These are phyloP conservation scores for Lordiphosa mommai DNA, from an alignment of 1,140 invertebrate genomes.

Conservation along the genomic window DNA sequence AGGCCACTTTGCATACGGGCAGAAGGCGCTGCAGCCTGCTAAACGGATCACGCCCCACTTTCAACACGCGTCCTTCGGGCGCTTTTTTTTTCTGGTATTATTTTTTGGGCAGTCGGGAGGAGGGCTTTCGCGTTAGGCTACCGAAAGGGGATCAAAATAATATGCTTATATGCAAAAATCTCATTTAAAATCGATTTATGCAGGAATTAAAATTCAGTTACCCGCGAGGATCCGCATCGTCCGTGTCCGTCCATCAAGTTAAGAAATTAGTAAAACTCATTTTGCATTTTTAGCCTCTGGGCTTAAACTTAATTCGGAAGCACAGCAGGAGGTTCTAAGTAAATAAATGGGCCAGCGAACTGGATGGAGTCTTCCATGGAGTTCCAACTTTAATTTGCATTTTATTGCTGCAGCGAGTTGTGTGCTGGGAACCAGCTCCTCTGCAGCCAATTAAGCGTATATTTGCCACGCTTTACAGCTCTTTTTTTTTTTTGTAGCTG, in stretches of 20 bases:
- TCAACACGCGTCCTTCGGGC: slow-evolving; percentile 72
- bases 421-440: slow-evolving; percentile 4
- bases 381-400: slow-evolving; percentile 74
- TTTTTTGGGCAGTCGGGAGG: slow-evolving; percentile 71
- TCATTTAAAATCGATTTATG: slow-evolving; percentile 80
- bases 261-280: slow-evolving; percentile 80
- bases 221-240: slow-evolving; percentile 7
- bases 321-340: slow-evolving; percentile 80
- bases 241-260: slow-evolving; percentile 69
- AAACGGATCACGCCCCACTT: slow-evolving; percentile 78
- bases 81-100: slow-evolving; percentile 18
- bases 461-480: slow-evolving; percentile 79
- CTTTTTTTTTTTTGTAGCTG: slow-evolving; percentile 37
- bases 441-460: slow-evolving; percentile 75
- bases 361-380: slow-evolving; percentile 25
- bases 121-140: slow-evolving; percentile 60
- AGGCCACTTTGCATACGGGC: slow-evolving; percentile 68
- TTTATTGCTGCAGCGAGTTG: slow-evolving; percentile 58
- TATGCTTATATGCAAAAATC: slow-evolving; percentile 59
- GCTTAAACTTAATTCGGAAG: slow-evolving; percentile 80
- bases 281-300: slow-evolving; percentile 80
- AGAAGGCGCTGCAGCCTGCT: slow-evolving; percentile 34
- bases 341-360: slow-evolving; percentile 69
- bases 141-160: slow-evolving; percentile 13
- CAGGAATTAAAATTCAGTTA: slow-evolving; percentile 72